Conservation (phyloP, 1,140 invertebrate species). For the Drosophila novamexicana region DNA sequence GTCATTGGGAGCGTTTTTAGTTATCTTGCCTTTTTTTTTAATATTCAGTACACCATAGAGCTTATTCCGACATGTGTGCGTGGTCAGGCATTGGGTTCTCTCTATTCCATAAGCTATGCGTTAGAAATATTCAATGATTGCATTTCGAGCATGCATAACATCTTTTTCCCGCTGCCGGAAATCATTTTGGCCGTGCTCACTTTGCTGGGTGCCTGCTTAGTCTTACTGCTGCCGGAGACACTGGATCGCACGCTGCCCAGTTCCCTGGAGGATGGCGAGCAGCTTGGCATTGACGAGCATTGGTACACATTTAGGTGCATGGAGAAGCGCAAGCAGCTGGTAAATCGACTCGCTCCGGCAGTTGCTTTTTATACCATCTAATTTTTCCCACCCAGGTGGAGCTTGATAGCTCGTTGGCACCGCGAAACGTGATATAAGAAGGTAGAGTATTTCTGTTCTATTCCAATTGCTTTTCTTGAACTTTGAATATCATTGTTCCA, state of each 20-base stretch:
- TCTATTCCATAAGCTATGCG: too few species aligned
- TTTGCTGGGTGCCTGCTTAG: slow-evolving; percentile 85
- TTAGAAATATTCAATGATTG: too few species aligned
- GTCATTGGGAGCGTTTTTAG: slow-evolving; percentile 84
- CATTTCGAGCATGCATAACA: slow-evolving; percentile 53
- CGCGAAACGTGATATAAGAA: too few species aligned
- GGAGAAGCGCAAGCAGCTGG: slow-evolving; percentile 65
- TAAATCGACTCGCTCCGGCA: slow-evolving; percentile 37
- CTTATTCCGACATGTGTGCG: slow-evolving; percentile 88
- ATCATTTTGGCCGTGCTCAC: slow-evolving; percentile 85
- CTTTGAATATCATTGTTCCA: too few species aligned
- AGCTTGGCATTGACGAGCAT: slow-evolving; percentile 86
- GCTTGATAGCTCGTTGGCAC: too few species aligned
- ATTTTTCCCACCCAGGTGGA: neutral
- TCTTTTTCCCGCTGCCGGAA: slow-evolving; percentile 85
- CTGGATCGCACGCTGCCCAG: slow-evolving; percentile 86
- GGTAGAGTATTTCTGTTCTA: too few species aligned
- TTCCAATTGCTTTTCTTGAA: too few species aligned
- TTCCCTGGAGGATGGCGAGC: slow-evolving; percentile 87
- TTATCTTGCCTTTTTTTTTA: slow-evolving; percentile 84
- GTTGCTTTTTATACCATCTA: neutral
- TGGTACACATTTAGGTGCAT: slow-evolving; percentile 75
- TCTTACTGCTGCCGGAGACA: slow-evolving; percentile 72
- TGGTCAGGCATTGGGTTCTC: slow-evolving; percentile 86
- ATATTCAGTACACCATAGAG: slow-evolving; percentile 88